These are phyloP conservation scores for Nysson spinosus DNA, from an alignment of 2,888 invertebrate species.

Conservation along the genomic window DNA sequence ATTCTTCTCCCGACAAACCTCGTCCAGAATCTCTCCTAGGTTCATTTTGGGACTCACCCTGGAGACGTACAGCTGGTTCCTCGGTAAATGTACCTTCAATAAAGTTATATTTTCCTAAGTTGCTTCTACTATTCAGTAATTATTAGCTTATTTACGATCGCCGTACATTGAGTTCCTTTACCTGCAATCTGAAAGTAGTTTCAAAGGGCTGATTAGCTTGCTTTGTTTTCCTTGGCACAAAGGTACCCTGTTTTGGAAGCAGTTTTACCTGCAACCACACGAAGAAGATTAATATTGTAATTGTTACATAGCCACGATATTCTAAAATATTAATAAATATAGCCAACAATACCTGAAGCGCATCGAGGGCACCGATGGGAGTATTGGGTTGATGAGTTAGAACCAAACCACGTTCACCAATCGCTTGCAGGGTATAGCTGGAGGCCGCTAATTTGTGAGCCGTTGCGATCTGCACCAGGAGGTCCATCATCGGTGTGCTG, in stretches of 20 bases:
- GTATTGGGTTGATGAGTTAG: slow-evolving; percentile 86
- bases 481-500: slow-evolving; percentile 89
- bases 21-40: slow-evolving; percentile 83
- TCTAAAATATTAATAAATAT: not conserved
- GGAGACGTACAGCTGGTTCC: slow-evolving; percentile 88
- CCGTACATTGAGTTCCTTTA: too few relatives aligned
- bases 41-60: slow-evolving; percentile 85
- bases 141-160: too few relatives aligned
- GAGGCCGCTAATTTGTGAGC: slow-evolving; percentile 84
- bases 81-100: slow-evolving; percentile 84
- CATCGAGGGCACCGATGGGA: slow-evolving; percentile 82
- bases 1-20: slow-evolving; percentile 87
- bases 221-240: slow-evolving; percentile 67
- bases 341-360: slow-evolving; percentile 78
- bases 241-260: slow-evolving; percentile 73
- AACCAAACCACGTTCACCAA: slow-evolving; percentile 81
- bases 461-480: slow-evolving; percentile 85
- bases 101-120: too few relatives aligned
- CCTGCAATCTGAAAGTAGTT: slow-evolving; percentile 80
- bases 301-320: too few relatives aligned
- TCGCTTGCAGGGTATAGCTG: slow-evolving; percentile 82
- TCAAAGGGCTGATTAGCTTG: slow-evolving; percentile 81
- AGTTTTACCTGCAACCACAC: slow-evolving; percentile 69
- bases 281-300: not conserved
- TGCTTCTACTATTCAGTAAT: too few relatives aligned